A percentile compares a stretch with the other conserved stretches of the same genome.
Conservation (phyloP, 2,113 vertebrate genomes). For the Tachuris rubrigastra region DNA sequence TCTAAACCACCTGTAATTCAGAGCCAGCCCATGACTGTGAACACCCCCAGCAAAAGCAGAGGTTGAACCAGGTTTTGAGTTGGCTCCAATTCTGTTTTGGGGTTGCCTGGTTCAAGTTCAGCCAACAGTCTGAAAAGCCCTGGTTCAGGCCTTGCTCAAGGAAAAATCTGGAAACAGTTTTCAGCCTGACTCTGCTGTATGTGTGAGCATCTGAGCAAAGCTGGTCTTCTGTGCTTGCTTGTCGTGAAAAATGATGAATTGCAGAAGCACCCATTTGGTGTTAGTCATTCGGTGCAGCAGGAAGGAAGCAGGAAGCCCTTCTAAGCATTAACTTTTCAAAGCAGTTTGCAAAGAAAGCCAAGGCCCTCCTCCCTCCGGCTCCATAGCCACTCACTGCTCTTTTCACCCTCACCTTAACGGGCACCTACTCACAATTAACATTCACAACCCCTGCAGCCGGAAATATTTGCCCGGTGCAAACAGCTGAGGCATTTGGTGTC, state of each 20-base stretch:
- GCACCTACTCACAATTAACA: conserved; percentile 13
- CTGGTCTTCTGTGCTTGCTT: neutral
- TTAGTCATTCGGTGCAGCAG: conserved; percentile 30
- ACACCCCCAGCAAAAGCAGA: neutral
- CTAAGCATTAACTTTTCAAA: conserved; percentile 47
- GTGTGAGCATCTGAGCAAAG: neutral
- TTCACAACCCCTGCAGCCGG: conserved; percentile 37
- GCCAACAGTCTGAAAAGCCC: neutral
- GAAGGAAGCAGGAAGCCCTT: conserved; percentile 61
- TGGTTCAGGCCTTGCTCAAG: neutral
- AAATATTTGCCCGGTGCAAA: conserved; percentile 54
- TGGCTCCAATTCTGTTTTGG: neutral
- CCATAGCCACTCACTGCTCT: neutral
- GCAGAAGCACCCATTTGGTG: conserved; percentile 55
- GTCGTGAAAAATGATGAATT: conserved; percentile 41
- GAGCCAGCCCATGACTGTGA: neutral
- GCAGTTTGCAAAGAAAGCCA: conserved; percentile 14
- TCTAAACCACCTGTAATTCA: neutral
- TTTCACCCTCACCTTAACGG: neutral
- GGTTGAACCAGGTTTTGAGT: neutral
- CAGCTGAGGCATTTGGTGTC: conserved; percentile 22
- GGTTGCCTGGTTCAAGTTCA: neutral
- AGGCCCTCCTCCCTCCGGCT: neutral
- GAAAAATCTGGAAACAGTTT: conserved; percentile 7
- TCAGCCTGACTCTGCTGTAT: neutral